These are phyloP conservation scores for Gambusia holbrooki DNA, from an alignment of 2,113 vertebrate genomes.

Conservation along the genomic window DNA sequence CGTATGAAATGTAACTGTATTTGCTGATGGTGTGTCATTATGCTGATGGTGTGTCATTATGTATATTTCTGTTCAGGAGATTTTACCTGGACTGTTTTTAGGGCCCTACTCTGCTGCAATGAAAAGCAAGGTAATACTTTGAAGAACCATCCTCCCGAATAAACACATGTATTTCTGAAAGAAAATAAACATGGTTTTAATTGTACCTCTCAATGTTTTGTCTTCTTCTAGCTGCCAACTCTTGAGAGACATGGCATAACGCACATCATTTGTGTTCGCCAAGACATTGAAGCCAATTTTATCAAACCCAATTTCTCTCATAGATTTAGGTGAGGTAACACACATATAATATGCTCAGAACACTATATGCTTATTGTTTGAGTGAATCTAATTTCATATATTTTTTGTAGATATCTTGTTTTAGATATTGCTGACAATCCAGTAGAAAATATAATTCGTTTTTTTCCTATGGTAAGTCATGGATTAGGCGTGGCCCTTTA, in stretches of 20 bases:
- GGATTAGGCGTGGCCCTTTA: background rate
- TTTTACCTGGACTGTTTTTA: conserved; percentile 96
- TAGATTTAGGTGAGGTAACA: conserved; percentile 89
- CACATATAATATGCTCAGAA: background rate
- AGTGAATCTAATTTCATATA: background rate
- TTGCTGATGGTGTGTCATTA: conserved; percentile 2
- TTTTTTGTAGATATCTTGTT: conserved; percentile 90
- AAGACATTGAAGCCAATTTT: conserved; percentile 99
- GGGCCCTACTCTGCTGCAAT: conserved; percentile 98
- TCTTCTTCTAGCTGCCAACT: conserved; percentile 84
- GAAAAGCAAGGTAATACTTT: conserved; percentile 95
- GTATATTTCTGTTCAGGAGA: conserved; percentile 83
- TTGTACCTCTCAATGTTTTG: background rate
- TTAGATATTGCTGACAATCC: conserved; percentile 99
- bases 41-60: conserved; percentile 14
- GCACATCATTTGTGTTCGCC: conserved; percentile 96
- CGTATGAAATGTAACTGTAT: background rate
- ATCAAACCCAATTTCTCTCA: conserved; percentile 99
- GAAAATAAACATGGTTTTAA: background rate
- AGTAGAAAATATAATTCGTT: conserved; percentile 97
- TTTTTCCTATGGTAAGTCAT: conserved; percentile 94
- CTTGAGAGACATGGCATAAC: conserved; percentile 96
- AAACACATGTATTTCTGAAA: background rate
- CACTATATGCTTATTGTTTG: background rate
- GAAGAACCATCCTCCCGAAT: background rate